Conservation (phyloP, 2,113 vertebrate genomes). For the Corythaeola cristata region DNA sequence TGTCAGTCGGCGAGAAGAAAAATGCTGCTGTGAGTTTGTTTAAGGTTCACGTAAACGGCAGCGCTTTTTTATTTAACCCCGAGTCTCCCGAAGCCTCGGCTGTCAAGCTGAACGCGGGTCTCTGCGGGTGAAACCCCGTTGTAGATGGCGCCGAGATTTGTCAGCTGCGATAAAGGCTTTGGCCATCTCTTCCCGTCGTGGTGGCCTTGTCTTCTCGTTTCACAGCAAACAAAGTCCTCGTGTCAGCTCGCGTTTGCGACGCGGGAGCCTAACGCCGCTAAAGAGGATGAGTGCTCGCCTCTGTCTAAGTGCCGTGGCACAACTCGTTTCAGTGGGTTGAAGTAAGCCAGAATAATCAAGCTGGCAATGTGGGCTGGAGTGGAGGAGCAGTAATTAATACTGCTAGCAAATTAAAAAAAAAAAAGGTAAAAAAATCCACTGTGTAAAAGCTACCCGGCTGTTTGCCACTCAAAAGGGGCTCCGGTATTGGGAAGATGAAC, state of each 20-base stretch:
- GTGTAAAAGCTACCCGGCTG: background rate
- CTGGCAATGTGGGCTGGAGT: background rate
- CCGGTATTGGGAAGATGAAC: background rate
- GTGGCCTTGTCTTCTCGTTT: slow-evolving; percentile 5
- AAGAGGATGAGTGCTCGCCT: slow-evolving; percentile 9
- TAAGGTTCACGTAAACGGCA: slow-evolving; percentile 82
- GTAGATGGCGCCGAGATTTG: background rate
- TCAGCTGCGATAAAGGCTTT: background rate
- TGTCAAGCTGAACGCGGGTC: background rate
- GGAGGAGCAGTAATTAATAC: slow-evolving; percentile 28
- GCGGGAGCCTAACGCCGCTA: background rate
- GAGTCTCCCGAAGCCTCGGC: slow-evolving; percentile 25
- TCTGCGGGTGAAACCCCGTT: background rate
- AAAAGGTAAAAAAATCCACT: background rate
- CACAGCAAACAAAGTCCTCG: background rate
- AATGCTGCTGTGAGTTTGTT: slow-evolving; percentile 87
- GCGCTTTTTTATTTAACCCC: slow-evolving; percentile 73
- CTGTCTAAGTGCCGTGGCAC: slow-evolving; percentile 33
- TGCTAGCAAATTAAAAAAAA: background rate
- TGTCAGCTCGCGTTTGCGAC: background rate
- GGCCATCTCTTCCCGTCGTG: background rate
- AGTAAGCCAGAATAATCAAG: background rate
- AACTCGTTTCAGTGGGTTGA: background rate
- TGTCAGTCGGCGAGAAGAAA: slow-evolving; percentile 86
- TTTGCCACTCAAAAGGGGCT: background rate